phyloP scores from a whole-genome alignment of 2,888 invertebrate genomes.

The Eulithis testata region DNA sequence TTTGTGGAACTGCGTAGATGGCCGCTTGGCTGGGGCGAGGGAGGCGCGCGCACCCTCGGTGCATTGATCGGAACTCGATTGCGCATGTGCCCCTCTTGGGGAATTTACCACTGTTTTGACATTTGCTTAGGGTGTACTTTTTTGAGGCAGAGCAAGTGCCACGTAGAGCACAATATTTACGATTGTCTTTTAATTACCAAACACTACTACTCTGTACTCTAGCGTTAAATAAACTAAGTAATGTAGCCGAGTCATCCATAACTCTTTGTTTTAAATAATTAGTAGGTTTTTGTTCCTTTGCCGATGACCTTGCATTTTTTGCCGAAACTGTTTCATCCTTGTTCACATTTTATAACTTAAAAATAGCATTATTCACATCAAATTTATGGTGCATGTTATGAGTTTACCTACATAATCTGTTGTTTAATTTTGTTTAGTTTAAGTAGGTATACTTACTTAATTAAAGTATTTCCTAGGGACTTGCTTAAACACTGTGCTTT shows the following conservation, averaged over 20 bases:
- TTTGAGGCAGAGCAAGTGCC: slow-evolving; percentile 8
- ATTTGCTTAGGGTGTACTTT: slow-evolving; percentile 49
- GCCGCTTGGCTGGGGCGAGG: slow-evolving; percentile 58
- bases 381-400: no score
- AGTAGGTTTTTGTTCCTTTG: neutral
- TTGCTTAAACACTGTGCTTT: no score
- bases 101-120: slow-evolving; percentile 71
- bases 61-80: slow-evolving; percentile 77
- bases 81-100: slow-evolving; percentile 70
- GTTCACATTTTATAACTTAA: no score
- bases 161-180: neutral
- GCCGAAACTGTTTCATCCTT: neutral
- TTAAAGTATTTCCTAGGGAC: no score
- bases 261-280: slow-evolving; percentile 1
- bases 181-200: neutral
- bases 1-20: slow-evolving; percentile 78
- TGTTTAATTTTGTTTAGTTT: no score
- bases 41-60: slow-evolving; percentile 77
- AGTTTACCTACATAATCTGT: no score
- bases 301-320: neutral
- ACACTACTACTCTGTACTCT: neutral
- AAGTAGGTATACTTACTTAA: no score
- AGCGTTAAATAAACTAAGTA: neutral
- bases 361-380: no score
- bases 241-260: neutral